Evolutionary conservation across 1,140 invertebrate genomes (phyloP), one percentile per base, ranked within the genome.

Genomic region (Parasteatoda tepidariorum): DNA sequence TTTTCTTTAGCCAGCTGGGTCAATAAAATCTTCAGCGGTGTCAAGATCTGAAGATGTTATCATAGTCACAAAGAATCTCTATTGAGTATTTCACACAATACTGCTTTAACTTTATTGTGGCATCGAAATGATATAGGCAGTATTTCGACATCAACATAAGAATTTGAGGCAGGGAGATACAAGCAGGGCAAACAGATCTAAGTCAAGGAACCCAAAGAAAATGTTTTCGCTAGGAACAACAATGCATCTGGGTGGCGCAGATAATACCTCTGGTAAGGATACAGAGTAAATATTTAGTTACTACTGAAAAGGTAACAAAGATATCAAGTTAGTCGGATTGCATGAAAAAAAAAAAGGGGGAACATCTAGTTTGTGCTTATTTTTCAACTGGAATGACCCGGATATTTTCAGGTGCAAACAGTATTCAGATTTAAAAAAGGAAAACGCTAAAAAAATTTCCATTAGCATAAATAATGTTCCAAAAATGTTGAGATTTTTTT

Each of bases 31-130:
- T 15, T 6, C 67, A 26, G 4, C 22, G 5, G 26, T 11, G 31
- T 30, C 62, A 66, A 66, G 31, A 70, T 15, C 41, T 70, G 67
- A 70, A 48, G 67, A 70, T 70, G 67, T 70, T 70, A 70, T 70
- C 67, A n/a, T 38, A 26, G 11, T 13, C 57, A n/a, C 11, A n/a
- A 22, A n/a, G n/a, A n/a, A 26, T n/a, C n/a, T 59, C 57, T n/a
- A 26, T 59, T 7, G 2, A 26, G 24, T 15, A 22, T 26, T n/a
- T 26, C 15, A 22, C 15, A n/a, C 24, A n/a, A n/a, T 13, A n/a
- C 9, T 59, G 15, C 24, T 59, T 2, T 59, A 7, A 7, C 57
- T n/a, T 26, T 5, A n/a, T n/a, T 59, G 57, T 59, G 24, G 2
- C 9, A 9, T 59, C 57, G 7, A 59, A n/a, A 59, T n/a, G 57